Evolutionary conservation across 2,113 vertebrate species (phyloP).

Genomic region (Periophthalmodon schlosseri): DNA sequence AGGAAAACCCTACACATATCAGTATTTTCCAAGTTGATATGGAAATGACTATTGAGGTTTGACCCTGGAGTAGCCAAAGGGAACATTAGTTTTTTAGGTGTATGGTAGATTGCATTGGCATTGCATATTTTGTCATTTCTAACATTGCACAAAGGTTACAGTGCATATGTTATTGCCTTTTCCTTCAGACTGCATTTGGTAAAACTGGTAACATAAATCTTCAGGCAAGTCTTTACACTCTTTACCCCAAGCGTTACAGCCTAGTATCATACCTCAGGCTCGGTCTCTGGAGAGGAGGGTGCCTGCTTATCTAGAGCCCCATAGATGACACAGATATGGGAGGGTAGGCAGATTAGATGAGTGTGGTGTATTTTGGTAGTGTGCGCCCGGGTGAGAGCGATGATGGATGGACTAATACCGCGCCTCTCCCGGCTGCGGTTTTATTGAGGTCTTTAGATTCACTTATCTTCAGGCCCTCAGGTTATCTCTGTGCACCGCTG

Average conservation of each 20-base stretch:
- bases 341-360: constrained; percentile 63
- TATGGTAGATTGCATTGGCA: neutral
- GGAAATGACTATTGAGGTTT: too few relatives aligned
- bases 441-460: constrained; percentile 74
- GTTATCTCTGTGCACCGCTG: constrained; percentile 56
- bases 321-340: constrained; percentile 60
- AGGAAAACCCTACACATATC: too few relatives aligned
- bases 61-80: too few relatives aligned
- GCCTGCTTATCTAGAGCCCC: constrained; percentile 56
- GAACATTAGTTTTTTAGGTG: neutral
- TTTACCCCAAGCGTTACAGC: neutral
- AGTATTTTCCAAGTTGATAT: too few relatives aligned
- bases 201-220: neutral
- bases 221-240: neutral
- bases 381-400: constrained; percentile 63
- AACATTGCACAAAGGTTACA: neutral
- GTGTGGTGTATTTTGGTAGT: constrained; percentile 72
- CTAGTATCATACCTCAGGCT: neutral
- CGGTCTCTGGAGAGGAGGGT: neutral
- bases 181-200: neutral
- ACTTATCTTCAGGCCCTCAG: constrained; percentile 63
- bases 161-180: neutral
- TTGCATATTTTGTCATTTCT: neutral
- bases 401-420: constrained; percentile 72
- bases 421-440: constrained; percentile 47